A percentile compares a stretch with the other conserved stretches of the same genome.
Conservation (phyloP, 2,797 vertebrate genomes). For the Xenopus petersii region DNA sequence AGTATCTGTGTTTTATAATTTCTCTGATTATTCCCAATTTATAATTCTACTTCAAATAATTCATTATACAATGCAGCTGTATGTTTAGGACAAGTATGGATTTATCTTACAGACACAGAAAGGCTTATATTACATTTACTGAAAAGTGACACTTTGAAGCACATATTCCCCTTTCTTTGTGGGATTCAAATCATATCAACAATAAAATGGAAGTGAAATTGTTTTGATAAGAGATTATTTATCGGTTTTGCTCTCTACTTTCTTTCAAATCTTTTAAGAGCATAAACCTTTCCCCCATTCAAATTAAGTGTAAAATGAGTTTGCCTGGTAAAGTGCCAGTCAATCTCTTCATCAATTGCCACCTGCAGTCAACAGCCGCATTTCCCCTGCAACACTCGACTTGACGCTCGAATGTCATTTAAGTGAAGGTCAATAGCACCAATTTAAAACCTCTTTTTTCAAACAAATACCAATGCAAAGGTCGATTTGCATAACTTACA, state of each 20-base stretch:
- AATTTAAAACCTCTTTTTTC: constrained; percentile 46
- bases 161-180: no score
- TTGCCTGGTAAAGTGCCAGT: constrained; percentile 44
- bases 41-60: no score
- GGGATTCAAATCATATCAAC: background rate
- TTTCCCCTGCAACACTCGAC: constrained; percentile 47
- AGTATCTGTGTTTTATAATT: no score
- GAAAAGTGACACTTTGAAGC: no score
- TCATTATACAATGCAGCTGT: no score
- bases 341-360: constrained; percentile 48
- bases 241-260: constrained; percentile 18
- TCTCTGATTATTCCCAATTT: no score
- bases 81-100: no score
- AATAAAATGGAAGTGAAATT: constrained; percentile 25
- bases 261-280: constrained; percentile 45
- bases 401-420: constrained; percentile 48
- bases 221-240: constrained; percentile 27
- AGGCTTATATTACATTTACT: no score
- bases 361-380: constrained; percentile 46
- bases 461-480: constrained; percentile 46
- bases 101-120: no score
- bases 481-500: constrained; percentile 43
- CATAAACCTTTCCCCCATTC: constrained; percentile 40
- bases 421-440: constrained; percentile 48
- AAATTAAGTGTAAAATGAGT: constrained; percentile 47